A percentile compares a stretch with the other conserved stretches of the same genome.
Evolutionary conservation across 2,797 vertebrate genomes (phyloP).

Genomic region (Melanotaenia trifasciata): DNA sequence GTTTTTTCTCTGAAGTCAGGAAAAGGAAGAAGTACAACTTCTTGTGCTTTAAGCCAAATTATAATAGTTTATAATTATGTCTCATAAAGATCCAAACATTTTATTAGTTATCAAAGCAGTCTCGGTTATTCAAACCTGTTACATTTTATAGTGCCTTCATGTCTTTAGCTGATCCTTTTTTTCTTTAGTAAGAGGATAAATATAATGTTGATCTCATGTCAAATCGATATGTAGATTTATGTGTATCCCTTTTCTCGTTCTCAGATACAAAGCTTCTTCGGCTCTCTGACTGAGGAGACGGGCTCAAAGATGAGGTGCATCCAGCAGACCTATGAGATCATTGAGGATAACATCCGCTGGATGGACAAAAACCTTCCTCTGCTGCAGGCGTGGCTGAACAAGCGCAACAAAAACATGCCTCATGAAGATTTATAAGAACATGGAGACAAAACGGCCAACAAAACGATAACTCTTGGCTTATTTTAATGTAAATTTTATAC

Average conservation of each 20-base stretch:
- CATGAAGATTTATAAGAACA: conserved; percentile 64
- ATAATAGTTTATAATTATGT: not conserved
- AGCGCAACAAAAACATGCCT: conserved; percentile 17
- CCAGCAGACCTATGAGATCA: conserved; percentile 87
- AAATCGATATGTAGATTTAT: not conserved
- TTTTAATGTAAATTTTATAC: not conserved
- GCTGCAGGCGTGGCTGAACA: conserved; percentile 84
- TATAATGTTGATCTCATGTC: not conserved
- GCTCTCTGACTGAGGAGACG: conserved; percentile 82
- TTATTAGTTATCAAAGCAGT: not conserved
- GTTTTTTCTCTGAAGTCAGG: not conserved
- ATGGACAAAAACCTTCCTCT: conserved; percentile 87
- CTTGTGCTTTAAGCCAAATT: no score
- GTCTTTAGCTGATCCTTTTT: not conserved
- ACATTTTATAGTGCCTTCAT: not conserved
- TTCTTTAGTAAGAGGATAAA: not conserved
- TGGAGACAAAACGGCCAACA: not conserved
- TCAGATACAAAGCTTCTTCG: conserved; percentile 88
- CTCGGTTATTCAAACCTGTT: not conserved
- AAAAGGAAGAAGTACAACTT: no score
- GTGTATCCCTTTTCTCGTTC: not conserved
- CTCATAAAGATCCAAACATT: not conserved
- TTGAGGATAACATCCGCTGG: conserved; percentile 92
- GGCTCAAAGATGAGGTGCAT: conserved; percentile 88
- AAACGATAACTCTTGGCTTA: not conserved